Base-by-base conservation (phyloP, 2,888 invertebrate species). In the Chesias legatella region DNA sequence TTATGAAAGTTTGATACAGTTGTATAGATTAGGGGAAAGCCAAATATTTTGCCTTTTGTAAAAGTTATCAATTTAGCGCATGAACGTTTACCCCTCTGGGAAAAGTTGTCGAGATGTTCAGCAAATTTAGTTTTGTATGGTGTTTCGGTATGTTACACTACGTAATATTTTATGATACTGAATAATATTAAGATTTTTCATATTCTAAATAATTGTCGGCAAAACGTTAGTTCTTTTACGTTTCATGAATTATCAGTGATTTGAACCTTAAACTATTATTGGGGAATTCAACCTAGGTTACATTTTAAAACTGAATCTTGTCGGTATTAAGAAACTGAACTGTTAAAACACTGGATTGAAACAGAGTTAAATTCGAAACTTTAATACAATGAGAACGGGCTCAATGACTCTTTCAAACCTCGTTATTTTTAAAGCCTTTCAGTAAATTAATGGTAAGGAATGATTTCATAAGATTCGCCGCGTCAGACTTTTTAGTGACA, bases 11-110 rank as follows among this genome's bases (percentile, higher is more conserved):
- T 56, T 23, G 29, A 38, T 27, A 33, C 43, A 33, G 28, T 46
- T 50, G 22, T 46, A 39, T 42, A 48, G 36, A 42, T 39, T 43
- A 37, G 31, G 48, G 44, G 46, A 51, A 57, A 40, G 48, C 38
- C 39, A 46, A 59, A 58, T 56, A 55, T 61, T 59, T 56, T 58
- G 51, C 58, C 52, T 58, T 51, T 46, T 43, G 43, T 33, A 42
- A n/a, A 43, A 53, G 36, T 53, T 57, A 60, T 57, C 50, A 56
- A 54, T 56, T 58, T 58, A 57, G 9, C 21, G 27, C 20, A 10
- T 37, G n/a, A 7, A 10, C 17, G n/a, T 6, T 7, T 32, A 7
- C 11, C 5, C 5, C 2, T 17, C 31, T 22, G 7, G 13, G 5
- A 25, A 25, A 8, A 7, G 2, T 1, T 25, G 1, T 8, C 26